A percentile compares a stretch with the other conserved stretches of the same genome.
Conservation (phyloP, 2,113 vertebrate genomes). For the Anser cygnoides region DNA sequence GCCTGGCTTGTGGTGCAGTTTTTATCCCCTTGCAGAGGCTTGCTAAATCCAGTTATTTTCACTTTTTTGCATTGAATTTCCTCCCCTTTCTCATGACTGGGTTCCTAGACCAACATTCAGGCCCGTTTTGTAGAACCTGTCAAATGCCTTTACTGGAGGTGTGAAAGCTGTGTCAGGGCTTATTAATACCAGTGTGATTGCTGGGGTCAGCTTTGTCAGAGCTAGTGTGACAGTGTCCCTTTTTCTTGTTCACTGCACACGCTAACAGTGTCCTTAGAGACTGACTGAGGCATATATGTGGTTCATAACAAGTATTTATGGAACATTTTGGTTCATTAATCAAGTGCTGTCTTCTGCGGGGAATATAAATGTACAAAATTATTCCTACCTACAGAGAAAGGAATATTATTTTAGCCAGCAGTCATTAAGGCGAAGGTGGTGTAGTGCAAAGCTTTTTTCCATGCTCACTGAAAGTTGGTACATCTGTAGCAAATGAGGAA, state of each 20-base stretch:
- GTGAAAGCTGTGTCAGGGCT: constrained; percentile 14
- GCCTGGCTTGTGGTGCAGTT: background rate
- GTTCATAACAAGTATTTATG: background rate
- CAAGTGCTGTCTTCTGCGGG: background rate
- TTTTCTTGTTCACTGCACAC: background rate
- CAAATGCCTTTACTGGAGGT: constrained; percentile 3
- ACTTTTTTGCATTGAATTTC: background rate
- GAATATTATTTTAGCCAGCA: background rate
- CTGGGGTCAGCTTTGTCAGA: background rate
- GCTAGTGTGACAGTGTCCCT: background rate
- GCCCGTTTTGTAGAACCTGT: background rate
- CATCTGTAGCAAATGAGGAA: background rate
- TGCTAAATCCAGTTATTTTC: background rate
- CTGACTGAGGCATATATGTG: background rate
- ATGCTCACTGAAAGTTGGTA: background rate
- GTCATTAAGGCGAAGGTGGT: background rate
- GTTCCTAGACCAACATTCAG: constrained; percentile 23
- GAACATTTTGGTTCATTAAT: background rate
- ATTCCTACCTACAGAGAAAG: background rate
- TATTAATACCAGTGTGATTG: background rate
- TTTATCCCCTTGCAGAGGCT: background rate
- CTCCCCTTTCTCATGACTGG: background rate
- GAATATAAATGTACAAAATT: background rate
- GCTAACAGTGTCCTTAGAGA: background rate
- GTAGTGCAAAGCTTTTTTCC: background rate